A percentile compares a stretch with the other conserved stretches of the same genome.
These are phyloP conservation scores for Perizoma flavofasciatum DNA, from an alignment of 2,888 invertebrate genomes.

Conservation along the genomic window DNA sequence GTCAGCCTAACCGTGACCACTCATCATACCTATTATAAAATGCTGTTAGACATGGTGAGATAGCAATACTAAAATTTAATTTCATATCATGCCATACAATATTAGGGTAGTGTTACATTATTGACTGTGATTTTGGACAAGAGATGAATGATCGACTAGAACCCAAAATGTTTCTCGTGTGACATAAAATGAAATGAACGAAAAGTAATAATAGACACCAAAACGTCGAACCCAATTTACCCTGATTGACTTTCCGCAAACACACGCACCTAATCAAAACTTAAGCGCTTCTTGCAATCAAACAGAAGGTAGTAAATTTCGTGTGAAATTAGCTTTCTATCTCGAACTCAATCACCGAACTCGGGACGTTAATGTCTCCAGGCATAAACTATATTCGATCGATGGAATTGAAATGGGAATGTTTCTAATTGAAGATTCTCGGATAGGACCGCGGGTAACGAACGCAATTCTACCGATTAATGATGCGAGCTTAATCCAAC, in stretches of 20 bases:
- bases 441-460: slow-evolving; percentile 47
- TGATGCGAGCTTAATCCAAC: slow-evolving; percentile 79
- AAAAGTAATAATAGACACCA: slow-evolving; percentile 23
- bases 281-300: slow-evolving; percentile 42
- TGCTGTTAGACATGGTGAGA: slow-evolving; percentile 44
- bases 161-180: background rate
- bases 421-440: slow-evolving; percentile 75
- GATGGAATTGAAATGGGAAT: slow-evolving; percentile 72
- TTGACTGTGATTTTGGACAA: too few species aligned
- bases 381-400: slow-evolving; percentile 53
- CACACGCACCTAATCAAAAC: slow-evolving; percentile 45
- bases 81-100: background rate
- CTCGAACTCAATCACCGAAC: slow-evolving; percentile 45
- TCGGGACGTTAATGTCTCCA: slow-evolving; percentile 42
- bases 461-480: slow-evolving; percentile 80
- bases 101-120: too few species aligned
- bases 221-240: slow-evolving; percentile 28
- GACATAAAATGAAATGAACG: slow-evolving; percentile 1
- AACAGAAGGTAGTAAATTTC: slow-evolving; percentile 42
- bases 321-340: slow-evolving; percentile 43
- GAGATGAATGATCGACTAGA: too few species aligned
- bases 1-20: slow-evolving; percentile 47
- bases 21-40: slow-evolving; percentile 25
- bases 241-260: slow-evolving; percentile 34
- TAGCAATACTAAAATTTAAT: slow-evolving; percentile 15